Evolutionary conservation across 1,140 invertebrate genomes (phyloP), one percentile per base, ranked within the genome.

Genomic region (Heliconius congener): DNA sequence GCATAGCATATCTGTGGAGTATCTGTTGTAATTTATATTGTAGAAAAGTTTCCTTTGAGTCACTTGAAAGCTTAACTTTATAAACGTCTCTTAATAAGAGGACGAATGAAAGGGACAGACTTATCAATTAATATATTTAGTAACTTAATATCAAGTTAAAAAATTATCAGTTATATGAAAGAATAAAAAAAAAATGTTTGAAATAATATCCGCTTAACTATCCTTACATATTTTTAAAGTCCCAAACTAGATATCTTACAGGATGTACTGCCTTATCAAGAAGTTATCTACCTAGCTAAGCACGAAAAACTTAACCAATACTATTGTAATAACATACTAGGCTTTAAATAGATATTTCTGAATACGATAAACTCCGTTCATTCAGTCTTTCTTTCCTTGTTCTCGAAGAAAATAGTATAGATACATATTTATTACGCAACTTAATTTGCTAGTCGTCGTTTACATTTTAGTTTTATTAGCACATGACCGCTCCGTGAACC

Each of bases 401-500:
- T 66, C 60, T 66, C 27, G 60, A 66, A 66, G 60, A 27, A 66
- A 66, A 66, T 66, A 66, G 9, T 66, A 30, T 23, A 23, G 23
- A 23, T 30, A 66, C 60, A 66, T 66, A 66, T 66, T 66, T 66
- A 66, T 66, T 66, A 66, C 60, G 23, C 60, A 66, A 66, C 60
- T 74, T 74, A 60, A 79, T 86, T 86, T 82, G 73, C 74, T 75
- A 88, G 83, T 84, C 85, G 79, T 50, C 37, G 55, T 66, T 66
- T 76, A 76, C 84, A 81, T 87, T 89, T 89, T 87, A 72, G 82
- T 83, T 90, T 81, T 87, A 89, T 88, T 89, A 90, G 87, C 86
- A 83, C 82, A 74, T 88, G 88, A 86, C 88, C 88, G 88, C 87
- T 90, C 81, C 83, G 86, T 89, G 87, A 91, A 88, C 90, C 84